A percentile compares a stretch with the other conserved stretches of the same genome.
These are phyloP conservation scores for Listronotus bonariensis DNA, from an alignment of 1,140 invertebrate species.

Conservation along the genomic window DNA sequence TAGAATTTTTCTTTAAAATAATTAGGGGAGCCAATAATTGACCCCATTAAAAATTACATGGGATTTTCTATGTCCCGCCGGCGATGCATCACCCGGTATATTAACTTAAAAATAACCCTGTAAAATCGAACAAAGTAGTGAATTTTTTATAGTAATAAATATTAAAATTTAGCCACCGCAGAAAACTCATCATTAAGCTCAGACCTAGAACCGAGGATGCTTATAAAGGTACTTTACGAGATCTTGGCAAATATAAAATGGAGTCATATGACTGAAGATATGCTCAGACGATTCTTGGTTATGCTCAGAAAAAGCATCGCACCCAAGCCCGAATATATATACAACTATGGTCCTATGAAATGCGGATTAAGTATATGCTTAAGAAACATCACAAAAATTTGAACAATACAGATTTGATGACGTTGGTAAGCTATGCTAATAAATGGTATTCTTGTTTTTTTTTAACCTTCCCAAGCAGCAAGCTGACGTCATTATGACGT, in stretches of 20 bases:
- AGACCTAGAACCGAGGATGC: constrained; percentile 35
- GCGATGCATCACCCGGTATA: no score
- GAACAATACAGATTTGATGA: constrained; percentile 53
- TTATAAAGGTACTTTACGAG: constrained; percentile 58
- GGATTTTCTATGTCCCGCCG: no score
- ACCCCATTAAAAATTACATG: no score
- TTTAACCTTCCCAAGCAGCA: no score
- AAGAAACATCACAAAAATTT: constrained; percentile 55
- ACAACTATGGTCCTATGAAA: constrained; percentile 40
- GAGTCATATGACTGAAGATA: constrained; percentile 54
- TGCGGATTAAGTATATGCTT: constrained; percentile 55
- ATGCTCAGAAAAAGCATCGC: constrained; percentile 57
- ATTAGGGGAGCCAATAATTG: no score
- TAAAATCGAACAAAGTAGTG: no score
- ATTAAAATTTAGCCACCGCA: constrained; percentile 15
- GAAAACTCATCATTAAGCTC: constrained; percentile 20
- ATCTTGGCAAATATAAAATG: constrained; percentile 58
- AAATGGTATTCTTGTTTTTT: no score
- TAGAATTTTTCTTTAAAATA: no score
- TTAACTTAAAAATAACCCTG: no score
- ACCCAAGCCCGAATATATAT: constrained; percentile 39
- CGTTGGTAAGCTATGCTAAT: constrained; percentile 46
- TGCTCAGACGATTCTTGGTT: constrained; percentile 57
- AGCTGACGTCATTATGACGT: no score
- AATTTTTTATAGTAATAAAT: no score